Conservation (phyloP, 2,113 vertebrate species). For the Istiophorus platypterus region DNA sequence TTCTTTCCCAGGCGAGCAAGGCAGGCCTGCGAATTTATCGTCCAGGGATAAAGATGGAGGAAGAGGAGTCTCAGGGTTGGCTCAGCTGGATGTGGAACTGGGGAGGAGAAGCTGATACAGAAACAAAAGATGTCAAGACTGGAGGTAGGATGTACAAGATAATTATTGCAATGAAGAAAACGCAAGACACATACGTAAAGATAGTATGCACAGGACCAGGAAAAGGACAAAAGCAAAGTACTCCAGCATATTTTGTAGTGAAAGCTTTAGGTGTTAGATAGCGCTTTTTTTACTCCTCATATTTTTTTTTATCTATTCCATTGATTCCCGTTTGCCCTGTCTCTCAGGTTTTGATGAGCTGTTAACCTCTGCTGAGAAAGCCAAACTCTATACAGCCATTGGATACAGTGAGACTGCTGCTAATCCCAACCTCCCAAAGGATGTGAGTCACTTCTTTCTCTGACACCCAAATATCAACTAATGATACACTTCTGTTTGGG, state of each 20-base stretch:
- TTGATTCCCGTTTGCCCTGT: slow-evolving; percentile 24
- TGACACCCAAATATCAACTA: not conserved
- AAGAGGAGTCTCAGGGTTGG: slow-evolving; percentile 92
- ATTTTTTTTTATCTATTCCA: not conserved
- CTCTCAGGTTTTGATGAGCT: slow-evolving; percentile 89
- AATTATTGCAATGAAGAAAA: not conserved
- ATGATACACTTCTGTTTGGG: not conserved
- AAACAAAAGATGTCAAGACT: slow-evolving; percentile 85
- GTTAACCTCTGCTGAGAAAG: slow-evolving; percentile 92
- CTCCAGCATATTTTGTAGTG: not conserved
- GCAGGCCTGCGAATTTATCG: slow-evolving; percentile 91
- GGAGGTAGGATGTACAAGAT: slow-evolving; percentile 82
- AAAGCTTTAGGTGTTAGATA: not conserved
- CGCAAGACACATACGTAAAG: not conserved
- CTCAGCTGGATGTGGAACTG: slow-evolving; percentile 94
- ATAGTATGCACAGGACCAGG: not conserved
- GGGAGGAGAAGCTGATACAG: slow-evolving; percentile 81
- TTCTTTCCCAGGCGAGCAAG: slow-evolving; percentile 87
- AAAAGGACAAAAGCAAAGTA: not conserved
- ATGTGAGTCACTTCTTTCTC: slow-evolving; percentile 83
- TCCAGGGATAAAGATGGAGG: slow-evolving; percentile 90
- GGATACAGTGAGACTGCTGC: slow-evolving; percentile 95
- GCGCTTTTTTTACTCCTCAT: not conserved
- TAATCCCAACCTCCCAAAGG: slow-evolving; percentile 95
- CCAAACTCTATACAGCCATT: slow-evolving; percentile 96